These are phyloP conservation scores for Emydocephalus ijimae DNA, from an alignment of 2,113 vertebrate species.

Conservation along the genomic window DNA sequence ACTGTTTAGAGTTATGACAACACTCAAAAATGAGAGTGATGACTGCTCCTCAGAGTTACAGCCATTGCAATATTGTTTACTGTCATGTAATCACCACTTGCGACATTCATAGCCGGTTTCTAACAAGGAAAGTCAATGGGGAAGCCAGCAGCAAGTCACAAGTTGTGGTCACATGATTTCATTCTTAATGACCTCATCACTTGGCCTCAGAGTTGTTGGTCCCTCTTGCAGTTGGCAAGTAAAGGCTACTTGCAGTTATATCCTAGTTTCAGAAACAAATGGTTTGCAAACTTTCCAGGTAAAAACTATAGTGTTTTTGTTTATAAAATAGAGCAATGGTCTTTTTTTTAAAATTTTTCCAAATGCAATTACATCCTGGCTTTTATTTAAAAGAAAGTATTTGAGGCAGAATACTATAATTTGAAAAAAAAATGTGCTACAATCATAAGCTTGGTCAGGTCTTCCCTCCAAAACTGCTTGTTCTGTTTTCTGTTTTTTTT, in stretches of 20 bases:
- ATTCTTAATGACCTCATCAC: not conserved
- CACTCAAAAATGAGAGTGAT: not conserved
- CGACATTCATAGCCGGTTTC: not conserved
- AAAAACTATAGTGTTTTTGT: not conserved
- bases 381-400: not conserved
- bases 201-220: not conserved
- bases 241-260: not conserved
- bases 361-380: not conserved
- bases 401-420: not conserved
- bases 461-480: not conserved
- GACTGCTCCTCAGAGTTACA: not conserved
- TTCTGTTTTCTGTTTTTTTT: not conserved
- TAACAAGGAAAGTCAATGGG: not conserved
- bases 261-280: not conserved
- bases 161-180: not conserved
- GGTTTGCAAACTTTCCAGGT: not conserved
- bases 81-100: not conserved
- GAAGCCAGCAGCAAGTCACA: not conserved
- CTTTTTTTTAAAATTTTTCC: not conserved
- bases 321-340: not conserved
- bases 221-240: not conserved
- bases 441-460: not conserved
- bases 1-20: not conserved
- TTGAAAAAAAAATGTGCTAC: too few relatives aligned
- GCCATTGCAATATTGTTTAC: not conserved